Evolutionary conservation across 2,113 vertebrate species (phyloP).

Genomic region (Stigmatopora argus): DNA sequence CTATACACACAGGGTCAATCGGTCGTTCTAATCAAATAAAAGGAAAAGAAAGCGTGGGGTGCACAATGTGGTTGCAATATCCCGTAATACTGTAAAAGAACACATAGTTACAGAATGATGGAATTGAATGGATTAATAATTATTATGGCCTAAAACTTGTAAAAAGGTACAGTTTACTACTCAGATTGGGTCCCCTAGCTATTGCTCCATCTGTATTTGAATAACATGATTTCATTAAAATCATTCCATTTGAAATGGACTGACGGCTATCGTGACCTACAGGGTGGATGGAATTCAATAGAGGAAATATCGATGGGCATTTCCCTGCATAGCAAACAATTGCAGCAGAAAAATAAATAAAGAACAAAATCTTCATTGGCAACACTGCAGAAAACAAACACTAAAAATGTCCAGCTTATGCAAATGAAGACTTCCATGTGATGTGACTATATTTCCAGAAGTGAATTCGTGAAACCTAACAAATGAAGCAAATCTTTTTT

Average conservation of each 20-base stretch:
- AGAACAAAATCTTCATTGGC: constrained; percentile 23
- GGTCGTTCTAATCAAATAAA: constrained; percentile 51
- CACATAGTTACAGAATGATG: too few relatives aligned
- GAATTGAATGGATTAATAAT: too few relatives aligned
- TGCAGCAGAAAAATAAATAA: constrained; percentile 14
- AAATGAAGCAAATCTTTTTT: constrained; percentile 16
- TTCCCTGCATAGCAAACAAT: constrained; percentile 33
- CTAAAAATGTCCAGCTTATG: constrained; percentile 51
- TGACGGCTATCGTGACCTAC: constrained; percentile 1
- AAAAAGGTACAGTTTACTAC: background rate
- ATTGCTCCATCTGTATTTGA: constrained; percentile 1
- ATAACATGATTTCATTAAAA: constrained; percentile 31
- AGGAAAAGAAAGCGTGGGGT: background rate
- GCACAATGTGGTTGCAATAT: background rate
- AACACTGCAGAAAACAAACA: constrained; percentile 12
- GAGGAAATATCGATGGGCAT: constrained; percentile 30
- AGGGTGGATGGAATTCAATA: constrained; percentile 26
- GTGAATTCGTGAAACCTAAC: constrained; percentile 23
- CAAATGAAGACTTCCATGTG: constrained; percentile 36
- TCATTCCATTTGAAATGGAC: constrained; percentile 32
- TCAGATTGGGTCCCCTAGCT: background rate
- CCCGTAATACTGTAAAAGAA: background rate
- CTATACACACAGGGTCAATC: constrained; percentile 31
- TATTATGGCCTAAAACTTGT: background rate
- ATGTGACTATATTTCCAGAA: constrained; percentile 39